These are phyloP conservation scores for Argyresthia goedartella DNA, from an alignment of 2,888 invertebrate genomes.

Conservation along the genomic window DNA sequence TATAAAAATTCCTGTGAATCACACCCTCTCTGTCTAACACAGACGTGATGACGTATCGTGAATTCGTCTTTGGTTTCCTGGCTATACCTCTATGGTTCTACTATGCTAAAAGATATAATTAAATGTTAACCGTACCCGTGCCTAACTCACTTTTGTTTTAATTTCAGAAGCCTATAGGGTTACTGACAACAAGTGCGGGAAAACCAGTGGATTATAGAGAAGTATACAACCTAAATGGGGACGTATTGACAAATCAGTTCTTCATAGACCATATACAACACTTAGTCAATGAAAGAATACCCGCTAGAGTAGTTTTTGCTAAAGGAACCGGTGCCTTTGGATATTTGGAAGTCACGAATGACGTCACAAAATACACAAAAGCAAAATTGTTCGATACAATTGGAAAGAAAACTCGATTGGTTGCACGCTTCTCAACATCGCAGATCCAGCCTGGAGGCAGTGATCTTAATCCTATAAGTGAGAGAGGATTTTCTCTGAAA, in stretches of 20 bases:
- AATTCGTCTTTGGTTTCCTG: too few relatives aligned
- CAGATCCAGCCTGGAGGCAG: conserved; percentile 75
- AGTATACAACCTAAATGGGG: conserved; percentile 78
- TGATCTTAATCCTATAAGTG: conserved; percentile 47
- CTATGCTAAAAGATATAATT: background rate
- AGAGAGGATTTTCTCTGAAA: conserved; percentile 82
- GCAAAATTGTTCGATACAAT: conserved; percentile 62
- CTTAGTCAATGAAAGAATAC: conserved; percentile 87
- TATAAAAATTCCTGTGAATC: too few relatives aligned
- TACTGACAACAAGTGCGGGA: conserved; percentile 78
- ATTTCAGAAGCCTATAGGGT: background rate
- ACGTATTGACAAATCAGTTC: conserved; percentile 80
- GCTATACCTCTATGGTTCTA: too few relatives aligned
- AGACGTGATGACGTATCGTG: too few relatives aligned
- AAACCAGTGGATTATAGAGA: conserved; percentile 77
- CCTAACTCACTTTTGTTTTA: background rate
- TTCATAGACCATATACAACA: conserved; percentile 78
- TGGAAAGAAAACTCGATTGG: conserved; percentile 66
- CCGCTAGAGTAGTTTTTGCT: conserved; percentile 90
- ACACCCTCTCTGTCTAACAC: too few relatives aligned
- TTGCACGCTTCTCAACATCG: conserved; percentile 67
- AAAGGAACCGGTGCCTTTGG: conserved; percentile 88
- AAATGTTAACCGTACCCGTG: background rate
- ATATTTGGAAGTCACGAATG: conserved; percentile 82
- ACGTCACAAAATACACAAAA: conserved; percentile 71